These are phyloP conservation scores for Melanostigma gelatinosum DNA, from an alignment of 2,113 vertebrate species.

Conservation along the genomic window DNA sequence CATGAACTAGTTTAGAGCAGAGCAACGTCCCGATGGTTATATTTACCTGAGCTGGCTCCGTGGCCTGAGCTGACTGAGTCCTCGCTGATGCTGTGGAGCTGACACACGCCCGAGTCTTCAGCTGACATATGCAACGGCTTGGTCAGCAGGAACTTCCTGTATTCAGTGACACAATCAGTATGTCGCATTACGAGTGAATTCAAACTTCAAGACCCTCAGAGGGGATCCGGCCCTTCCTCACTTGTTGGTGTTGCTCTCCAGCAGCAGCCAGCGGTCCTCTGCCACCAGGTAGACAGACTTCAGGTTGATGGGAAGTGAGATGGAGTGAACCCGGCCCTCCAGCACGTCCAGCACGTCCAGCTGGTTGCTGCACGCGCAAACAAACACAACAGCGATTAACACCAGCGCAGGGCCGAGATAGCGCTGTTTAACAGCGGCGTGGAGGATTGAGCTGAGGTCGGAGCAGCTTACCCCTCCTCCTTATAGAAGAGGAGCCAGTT, in stretches of 20 bases:
- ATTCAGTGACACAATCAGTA: constrained; percentile 15
- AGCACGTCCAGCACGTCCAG: constrained; percentile 93
- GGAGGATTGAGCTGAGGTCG: neutral
- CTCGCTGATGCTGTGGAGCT: constrained; percentile 88
- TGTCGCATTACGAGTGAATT: neutral
- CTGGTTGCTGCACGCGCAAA: constrained; percentile 80
- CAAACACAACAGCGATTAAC: neutral
- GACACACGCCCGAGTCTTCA: constrained; percentile 87
- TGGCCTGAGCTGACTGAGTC: constrained; percentile 87
- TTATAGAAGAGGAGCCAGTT: constrained; percentile 98
- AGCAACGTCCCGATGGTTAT: neutral
- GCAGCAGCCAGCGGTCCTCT: constrained; percentile 94
- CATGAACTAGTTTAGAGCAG: neutral
- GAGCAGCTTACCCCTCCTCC: constrained; percentile 86
- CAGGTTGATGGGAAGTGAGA: constrained; percentile 91
- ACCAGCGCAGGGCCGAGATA: neutral
- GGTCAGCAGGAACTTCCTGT: constrained; percentile 95
- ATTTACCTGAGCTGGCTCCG: constrained; percentile 85
- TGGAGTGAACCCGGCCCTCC: constrained; percentile 89
- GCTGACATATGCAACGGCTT: constrained; percentile 86
- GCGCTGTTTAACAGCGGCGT: neutral
- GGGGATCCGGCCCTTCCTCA: constrained; percentile 49
- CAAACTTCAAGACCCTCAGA: neutral
- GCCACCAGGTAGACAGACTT: constrained; percentile 90
- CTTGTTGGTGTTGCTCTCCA: constrained; percentile 90